A percentile compares a stretch with the other conserved stretches of the same genome.
Evolutionary conservation across 2,113 vertebrate species (phyloP).

Genomic region (Labeo catla): DNA sequence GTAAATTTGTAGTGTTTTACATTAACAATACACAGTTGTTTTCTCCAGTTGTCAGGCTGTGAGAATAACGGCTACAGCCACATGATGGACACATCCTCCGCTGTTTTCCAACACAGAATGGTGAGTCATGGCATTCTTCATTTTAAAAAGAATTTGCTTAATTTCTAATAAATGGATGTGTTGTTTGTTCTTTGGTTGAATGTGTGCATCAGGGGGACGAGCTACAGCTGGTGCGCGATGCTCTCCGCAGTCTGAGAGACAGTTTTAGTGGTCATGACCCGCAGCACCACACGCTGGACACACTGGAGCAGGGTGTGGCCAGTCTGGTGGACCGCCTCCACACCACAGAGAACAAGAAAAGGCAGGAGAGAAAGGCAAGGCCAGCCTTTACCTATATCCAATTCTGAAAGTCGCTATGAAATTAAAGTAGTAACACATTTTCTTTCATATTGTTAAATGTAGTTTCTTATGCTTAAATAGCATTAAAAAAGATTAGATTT

Average conservation of each 20-base stretch:
- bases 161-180: conserved; percentile 12
- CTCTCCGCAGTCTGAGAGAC: conserved; percentile 91
- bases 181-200: not conserved
- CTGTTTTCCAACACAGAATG: conserved; percentile 75
- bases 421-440: not conserved
- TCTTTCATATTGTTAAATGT: not conserved
- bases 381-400: not conserved
- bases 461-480: too few species aligned
- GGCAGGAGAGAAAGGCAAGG: conserved; percentile 79
- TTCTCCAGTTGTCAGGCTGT: conserved; percentile 69
- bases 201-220: conserved; percentile 81
- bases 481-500: too few species aligned
- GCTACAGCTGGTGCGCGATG: conserved; percentile 91
- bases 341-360: conserved; percentile 79
- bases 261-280: conserved; percentile 93
- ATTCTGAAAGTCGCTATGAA: not conserved
- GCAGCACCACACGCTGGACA: conserved; percentile 97
- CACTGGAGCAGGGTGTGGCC: conserved; percentile 91
- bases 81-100: conserved; percentile 60
- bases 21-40: not conserved
- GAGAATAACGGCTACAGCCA: conserved; percentile 86
- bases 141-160: not conserved
- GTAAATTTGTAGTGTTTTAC: not conserved
- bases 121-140: conserved; percentile 69
- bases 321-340: conserved; percentile 92